phyloP scores from a whole-genome alignment of 2,113 vertebrate species.

The Elephantulus edwardii region DNA sequence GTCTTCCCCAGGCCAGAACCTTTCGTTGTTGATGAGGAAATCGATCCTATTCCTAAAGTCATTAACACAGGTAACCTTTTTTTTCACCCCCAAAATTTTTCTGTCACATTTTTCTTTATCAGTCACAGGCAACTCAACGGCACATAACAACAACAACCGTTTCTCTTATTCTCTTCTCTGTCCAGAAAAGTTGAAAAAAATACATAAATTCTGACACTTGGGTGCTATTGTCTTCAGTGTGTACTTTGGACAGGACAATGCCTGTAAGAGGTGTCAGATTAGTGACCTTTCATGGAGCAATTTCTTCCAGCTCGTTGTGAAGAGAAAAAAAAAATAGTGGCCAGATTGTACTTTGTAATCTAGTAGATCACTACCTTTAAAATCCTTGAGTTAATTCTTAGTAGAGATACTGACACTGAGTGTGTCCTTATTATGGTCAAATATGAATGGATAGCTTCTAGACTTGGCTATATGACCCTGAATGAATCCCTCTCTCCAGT shows the following conservation, averaged over 20 bases:
- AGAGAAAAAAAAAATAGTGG: slow-evolving; percentile 10
- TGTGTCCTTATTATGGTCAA: not conserved
- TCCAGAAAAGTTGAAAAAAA: slow-evolving; percentile 13
- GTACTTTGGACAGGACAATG: not conserved
- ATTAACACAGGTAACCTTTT: slow-evolving; percentile 92
- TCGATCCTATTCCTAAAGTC: slow-evolving; percentile 92
- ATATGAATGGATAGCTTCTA: not conserved
- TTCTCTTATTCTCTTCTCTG: slow-evolving; percentile 17
- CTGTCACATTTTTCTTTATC: slow-evolving; percentile 17
- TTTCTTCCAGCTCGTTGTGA: slow-evolving; percentile 4
- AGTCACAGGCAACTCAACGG: too few relatives aligned
- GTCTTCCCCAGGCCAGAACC: slow-evolving; percentile 98
- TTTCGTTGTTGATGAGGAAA: slow-evolving; percentile 94
- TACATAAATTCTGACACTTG: not conserved
- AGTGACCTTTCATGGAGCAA: slow-evolving; percentile 8
- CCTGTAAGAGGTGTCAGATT: not conserved
- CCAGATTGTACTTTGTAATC: not conserved
- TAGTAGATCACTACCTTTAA: not conserved
- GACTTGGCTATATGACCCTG: not conserved
- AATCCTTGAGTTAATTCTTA: slow-evolving; percentile 25
- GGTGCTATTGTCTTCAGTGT: not conserved
- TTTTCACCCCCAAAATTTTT: slow-evolving; percentile 17
- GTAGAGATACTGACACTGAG: not conserved
- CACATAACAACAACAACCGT: too few relatives aligned
- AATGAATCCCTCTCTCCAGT: not conserved